Evolutionary conservation across 2,888 invertebrate genomes (phyloP), one percentile per base, ranked within the genome.

Genomic region (Elmis aenea): DNA sequence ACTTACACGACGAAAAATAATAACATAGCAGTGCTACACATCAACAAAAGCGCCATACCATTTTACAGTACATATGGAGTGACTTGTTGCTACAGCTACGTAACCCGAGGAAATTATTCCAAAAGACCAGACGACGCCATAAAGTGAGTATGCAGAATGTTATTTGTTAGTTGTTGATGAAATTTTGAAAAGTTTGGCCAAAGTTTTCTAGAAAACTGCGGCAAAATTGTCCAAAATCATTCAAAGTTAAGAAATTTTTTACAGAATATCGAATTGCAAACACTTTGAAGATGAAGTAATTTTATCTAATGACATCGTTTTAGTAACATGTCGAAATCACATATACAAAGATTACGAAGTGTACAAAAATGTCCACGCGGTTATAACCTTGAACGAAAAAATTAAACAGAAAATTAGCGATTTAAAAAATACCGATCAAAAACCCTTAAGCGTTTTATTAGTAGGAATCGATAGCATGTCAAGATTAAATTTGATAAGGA

Each of bases 401-500:
- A 48, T 69, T 48, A 64, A 74, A 48, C 59, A 72, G 53, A 42
- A 45, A 54, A 23, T 52, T 42, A 16, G 56, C 56, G 10, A 21
- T 9, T 9, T 11, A 20, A 26, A 45, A 46, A 13, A 43, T 32
- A 43, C 49, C 21, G 49, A 45, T 20, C 47, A 41, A 24, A 40
- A 62, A 52, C 68, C 69, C 23, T 64, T 81, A 9, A 85, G 81
- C 58, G 79, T 93, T 0, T 64, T 92, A 15, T 70, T 92, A 59
- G 61, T 94, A 11, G 92, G 91, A 20, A 81, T 93, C 52, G 91
- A 93, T 59, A 86, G 88, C 26, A 81, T 92, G 54, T 91, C 92
- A 0, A 68, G 89, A 34, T 69, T 85, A 24, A 87, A 91, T 59
- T 75, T 88, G 38, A 72, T 79, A 12, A 74, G 87, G 29, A 80